phyloP scores from a whole-genome alignment of 2,888 invertebrate species.

The Drosophila neonasuta region DNA sequence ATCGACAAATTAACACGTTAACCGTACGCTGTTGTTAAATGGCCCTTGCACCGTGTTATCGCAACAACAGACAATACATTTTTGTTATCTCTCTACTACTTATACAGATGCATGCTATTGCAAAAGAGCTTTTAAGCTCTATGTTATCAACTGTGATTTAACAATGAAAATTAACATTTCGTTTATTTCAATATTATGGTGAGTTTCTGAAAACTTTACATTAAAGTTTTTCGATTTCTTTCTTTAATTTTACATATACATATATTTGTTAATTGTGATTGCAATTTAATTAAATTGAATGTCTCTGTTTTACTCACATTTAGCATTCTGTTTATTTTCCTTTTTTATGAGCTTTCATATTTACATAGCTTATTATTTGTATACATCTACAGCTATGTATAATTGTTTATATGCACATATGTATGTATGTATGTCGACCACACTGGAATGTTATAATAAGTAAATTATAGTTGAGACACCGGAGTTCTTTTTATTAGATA shows the following conservation, averaged over 20 bases:
- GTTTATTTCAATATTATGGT: conserved; percentile 51
- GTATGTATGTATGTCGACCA: background rate
- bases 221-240: conserved; percentile 7
- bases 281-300: conserved; percentile 48
- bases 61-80: conserved; percentile 27
- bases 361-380: conserved; percentile 1
- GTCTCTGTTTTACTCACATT: conserved; percentile 30
- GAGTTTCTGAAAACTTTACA: conserved; percentile 62
- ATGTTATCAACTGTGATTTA: conserved; percentile 21
- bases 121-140: conserved; percentile 20
- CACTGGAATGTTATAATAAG: background rate
- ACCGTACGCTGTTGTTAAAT: conserved; percentile 2
- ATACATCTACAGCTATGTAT: background rate
- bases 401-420: background rate
- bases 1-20: background rate
- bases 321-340: conserved; percentile 27
- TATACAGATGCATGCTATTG: conserved; percentile 1
- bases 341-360: conserved; percentile 25
- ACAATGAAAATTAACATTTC: conserved; percentile 54
- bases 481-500: conserved; percentile 4
- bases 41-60: conserved; percentile 34
- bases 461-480: background rate
- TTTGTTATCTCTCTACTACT: conserved; percentile 26
- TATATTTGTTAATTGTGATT: conserved; percentile 40
- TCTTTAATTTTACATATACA: conserved; percentile 24